phyloP scores from a whole-genome alignment of 2,113 vertebrate genomes.

The Pao palembangensis region DNA sequence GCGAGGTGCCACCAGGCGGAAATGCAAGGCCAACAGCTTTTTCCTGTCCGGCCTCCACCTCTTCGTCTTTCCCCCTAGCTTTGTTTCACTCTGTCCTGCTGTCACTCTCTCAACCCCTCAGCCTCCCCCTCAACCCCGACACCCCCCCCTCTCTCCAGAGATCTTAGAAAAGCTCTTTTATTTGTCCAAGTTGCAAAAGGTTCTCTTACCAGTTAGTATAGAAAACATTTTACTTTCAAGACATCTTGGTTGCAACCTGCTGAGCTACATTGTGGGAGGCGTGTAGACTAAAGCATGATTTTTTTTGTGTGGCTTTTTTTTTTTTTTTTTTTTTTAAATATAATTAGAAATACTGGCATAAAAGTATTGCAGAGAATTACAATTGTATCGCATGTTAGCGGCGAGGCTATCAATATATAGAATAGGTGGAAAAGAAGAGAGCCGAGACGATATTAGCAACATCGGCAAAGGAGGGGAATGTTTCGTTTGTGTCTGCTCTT shows the following conservation, averaged over 20 bases:
- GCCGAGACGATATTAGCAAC: slow-evolving; percentile 29
- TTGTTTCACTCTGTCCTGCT: slow-evolving; percentile 51
- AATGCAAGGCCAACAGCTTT: slow-evolving; percentile 73
- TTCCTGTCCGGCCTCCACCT: slow-evolving; percentile 61
- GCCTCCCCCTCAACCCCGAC: too few relatives aligned
- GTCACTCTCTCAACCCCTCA: slow-evolving; percentile 40
- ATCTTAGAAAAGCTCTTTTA: slow-evolving; percentile 44
- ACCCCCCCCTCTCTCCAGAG: slow-evolving; percentile 25
- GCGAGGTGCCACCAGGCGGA: slow-evolving; percentile 71
- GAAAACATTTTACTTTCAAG: slow-evolving; percentile 9
- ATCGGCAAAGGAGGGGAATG: slow-evolving; percentile 37
- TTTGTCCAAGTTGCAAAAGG: slow-evolving; percentile 38
- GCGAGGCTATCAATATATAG: neutral
- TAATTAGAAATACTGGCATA: too few relatives aligned
- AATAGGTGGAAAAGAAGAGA: slow-evolving; percentile 21
- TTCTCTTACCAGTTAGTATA: neutral
- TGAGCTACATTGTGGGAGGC: neutral
- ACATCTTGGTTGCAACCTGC: neutral
- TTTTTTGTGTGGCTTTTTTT: neutral
- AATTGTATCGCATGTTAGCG: neutral
- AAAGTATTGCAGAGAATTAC: neutral
- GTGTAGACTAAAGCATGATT: neutral
- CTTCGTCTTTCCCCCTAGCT: slow-evolving; percentile 34
- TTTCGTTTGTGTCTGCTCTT: slow-evolving; percentile 41
- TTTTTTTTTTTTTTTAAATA: neutral